Conservation (phyloP, 2,797 vertebrate genomes). For the Megalops cyprinoides region DNA sequence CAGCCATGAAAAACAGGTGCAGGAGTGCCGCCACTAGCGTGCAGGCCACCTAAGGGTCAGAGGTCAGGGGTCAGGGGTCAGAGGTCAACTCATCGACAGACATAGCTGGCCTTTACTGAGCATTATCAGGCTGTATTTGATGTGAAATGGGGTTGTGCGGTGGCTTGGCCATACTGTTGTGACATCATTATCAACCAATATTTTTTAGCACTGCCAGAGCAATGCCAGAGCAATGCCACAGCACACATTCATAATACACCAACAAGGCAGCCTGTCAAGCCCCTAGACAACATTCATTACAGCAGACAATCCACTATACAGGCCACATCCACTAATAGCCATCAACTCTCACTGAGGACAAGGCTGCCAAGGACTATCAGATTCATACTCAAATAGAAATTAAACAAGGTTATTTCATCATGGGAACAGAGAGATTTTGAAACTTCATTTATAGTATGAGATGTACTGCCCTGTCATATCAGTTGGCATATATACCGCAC, state of each 20-base stretch:
- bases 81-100: background rate
- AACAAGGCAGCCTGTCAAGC: background rate
- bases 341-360: background rate
- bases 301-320: background rate
- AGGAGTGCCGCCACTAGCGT: slow-evolving; percentile 78
- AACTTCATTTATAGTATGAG: too few relatives aligned
- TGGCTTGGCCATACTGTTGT: background rate
- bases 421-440: too few relatives aligned
- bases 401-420: too few relatives aligned
- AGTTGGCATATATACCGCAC: too few relatives aligned
- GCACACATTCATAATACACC: background rate
- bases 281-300: background rate
- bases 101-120: background rate
- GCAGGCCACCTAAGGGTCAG: slow-evolving; percentile 70
- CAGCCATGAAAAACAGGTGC: slow-evolving; percentile 83
- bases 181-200: background rate
- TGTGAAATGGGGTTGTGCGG: background rate
- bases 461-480: too few relatives aligned
- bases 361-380: background rate
- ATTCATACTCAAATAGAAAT: too few relatives aligned
- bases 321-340: background rate
- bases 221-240: background rate
- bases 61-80: slow-evolving; percentile 6
- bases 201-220: background rate
- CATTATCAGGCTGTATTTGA: background rate